These are phyloP conservation scores for Ciconia nigra DNA, from an alignment of 2,797 vertebrate genomes.

Conservation along the genomic window DNA sequence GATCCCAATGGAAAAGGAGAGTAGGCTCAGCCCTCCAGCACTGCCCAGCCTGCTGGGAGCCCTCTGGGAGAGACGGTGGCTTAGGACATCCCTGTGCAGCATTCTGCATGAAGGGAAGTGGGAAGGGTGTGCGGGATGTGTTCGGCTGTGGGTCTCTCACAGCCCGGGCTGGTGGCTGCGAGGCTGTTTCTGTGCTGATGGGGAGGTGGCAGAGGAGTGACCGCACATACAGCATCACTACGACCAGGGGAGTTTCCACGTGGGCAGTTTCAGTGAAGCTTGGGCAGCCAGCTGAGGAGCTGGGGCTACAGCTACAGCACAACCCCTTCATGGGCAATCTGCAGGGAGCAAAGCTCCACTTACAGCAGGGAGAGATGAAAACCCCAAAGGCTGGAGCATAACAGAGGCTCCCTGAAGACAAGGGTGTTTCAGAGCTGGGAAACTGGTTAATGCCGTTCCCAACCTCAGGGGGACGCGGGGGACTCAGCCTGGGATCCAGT, in stretches of 20 bases:
- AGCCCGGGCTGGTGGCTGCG: background rate
- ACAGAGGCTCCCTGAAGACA: background rate
- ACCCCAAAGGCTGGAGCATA: background rate
- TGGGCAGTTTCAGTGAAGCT: conserved; percentile 6
- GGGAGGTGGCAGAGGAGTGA: background rate
- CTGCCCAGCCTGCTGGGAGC: background rate
- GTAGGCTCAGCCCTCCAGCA: background rate
- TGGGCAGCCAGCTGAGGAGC: background rate
- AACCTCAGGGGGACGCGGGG: fast-evolving
- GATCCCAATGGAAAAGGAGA: background rate
- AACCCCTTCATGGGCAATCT: background rate
- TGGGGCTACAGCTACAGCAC: background rate
- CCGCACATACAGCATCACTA: background rate
- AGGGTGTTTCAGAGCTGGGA: background rate
- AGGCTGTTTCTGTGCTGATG: conserved; percentile 18
- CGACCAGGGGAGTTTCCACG: background rate
- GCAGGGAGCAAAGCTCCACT: background rate
- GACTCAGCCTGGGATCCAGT: background rate
- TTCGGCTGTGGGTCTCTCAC: background rate
- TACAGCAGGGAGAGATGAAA: background rate
- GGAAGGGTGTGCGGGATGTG: background rate
- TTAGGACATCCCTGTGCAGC: background rate
- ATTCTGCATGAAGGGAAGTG: background rate
- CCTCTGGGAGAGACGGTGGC: background rate
- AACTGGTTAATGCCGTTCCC: background rate